phyloP scores from a whole-genome alignment of 2,797 vertebrate species.

The Halcyon badia region DNA sequence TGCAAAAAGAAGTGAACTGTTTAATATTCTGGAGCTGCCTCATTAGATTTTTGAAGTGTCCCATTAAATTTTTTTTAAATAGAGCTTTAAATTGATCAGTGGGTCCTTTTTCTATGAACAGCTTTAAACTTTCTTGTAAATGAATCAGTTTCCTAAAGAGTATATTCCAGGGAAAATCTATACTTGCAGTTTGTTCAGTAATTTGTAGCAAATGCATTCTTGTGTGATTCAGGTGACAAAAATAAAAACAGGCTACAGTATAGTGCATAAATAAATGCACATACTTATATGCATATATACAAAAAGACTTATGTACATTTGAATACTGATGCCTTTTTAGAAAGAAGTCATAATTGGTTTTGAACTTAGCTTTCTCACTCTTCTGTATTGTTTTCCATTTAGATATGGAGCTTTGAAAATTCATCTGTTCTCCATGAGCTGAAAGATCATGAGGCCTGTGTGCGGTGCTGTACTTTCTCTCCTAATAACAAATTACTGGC shows the following conservation, averaged over 20 bases:
- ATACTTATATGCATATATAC: too few species aligned
- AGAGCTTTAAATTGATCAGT: neutral
- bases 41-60: neutral
- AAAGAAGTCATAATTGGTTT: neutral
- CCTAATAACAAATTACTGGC: constrained; percentile 84
- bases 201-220: neutral
- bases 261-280: neutral
- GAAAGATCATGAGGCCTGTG: constrained; percentile 89
- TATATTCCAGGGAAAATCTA: neutral
- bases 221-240: neutral
- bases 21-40: neutral
- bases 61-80: neutral
- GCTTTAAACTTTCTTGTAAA: neutral
- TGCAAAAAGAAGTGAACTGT: neutral
- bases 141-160: neutral
- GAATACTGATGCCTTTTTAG: neutral
- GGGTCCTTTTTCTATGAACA: neutral
- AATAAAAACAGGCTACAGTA: neutral
- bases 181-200: neutral
- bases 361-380: neutral
- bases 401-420: constrained; percentile 91
- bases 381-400: constrained; percentile 17
- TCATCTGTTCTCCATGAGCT: constrained; percentile 81
- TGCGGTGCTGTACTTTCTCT: constrained; percentile 93
- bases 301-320: neutral